Percentiles rank a stretch among this genome's conserved stretches.
Evolutionary conservation across 2,888 invertebrate genomes (phyloP).

Genomic region (Lamproptera curius): DNA sequence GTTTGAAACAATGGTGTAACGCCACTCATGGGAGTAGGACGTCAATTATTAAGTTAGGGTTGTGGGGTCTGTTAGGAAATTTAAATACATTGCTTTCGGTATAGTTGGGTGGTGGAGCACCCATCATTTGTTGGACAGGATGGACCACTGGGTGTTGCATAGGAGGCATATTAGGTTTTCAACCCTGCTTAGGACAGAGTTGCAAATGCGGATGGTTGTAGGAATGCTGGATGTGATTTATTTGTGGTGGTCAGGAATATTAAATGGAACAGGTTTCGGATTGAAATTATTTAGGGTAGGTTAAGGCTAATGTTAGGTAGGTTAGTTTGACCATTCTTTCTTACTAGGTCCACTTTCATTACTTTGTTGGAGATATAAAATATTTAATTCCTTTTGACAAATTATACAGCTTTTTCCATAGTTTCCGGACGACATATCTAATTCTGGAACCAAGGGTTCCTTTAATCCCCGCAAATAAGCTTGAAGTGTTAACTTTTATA

Average conservation of each 20-base stretch:
- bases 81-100: not conserved
- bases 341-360: not conserved
- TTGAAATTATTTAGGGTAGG: not conserved
- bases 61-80: not conserved
- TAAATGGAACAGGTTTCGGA: not conserved
- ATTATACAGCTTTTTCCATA: constrained; percentile 3
- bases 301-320: too few species aligned
- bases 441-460: not conserved
- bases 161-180: not conserved
- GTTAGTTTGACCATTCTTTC: not conserved
- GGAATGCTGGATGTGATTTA: not conserved
- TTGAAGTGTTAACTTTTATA: constrained; percentile 5
- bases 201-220: not conserved
- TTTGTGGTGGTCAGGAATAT: not conserved
- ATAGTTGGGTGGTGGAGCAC: not conserved
- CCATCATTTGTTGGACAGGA: not conserved
- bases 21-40: not conserved
- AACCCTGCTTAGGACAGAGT: not conserved
- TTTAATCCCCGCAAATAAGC: constrained; percentile 1
- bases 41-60: not conserved
- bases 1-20: not conserved
- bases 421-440: constrained; percentile 3
- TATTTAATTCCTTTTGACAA: not conserved
- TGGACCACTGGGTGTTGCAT: not conserved
- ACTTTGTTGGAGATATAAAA: not conserved